Evolutionary conservation across 2,797 vertebrate species (phyloP), one percentile per base, ranked within the genome.

Genomic region (Hippocampus kuda): DNA sequence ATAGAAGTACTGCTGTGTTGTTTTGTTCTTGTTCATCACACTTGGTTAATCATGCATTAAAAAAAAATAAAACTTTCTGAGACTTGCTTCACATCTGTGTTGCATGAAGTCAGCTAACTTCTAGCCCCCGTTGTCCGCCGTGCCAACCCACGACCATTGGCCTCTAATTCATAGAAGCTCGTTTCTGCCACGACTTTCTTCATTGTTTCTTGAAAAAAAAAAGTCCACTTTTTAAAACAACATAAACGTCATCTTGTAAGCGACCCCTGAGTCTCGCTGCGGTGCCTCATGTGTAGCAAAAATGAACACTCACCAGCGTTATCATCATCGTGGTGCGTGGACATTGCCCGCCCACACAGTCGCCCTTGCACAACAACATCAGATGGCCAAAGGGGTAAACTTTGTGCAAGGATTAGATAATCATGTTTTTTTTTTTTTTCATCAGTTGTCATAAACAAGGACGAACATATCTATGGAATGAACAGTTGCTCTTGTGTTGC

Each of bases 391-490:
- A 48, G 63, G 63, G 63, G 63, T 49, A 65, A 65, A 65, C 63
- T 27, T 65, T 48, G 63, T 48, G n/a, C 26, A 65, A 27, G 13
- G 63, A 65, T 48, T 65, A 65, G 67, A 68, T 72, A 59, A 72
- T 72, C 70, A 48, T 48, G 44, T 65, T 48, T 65, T 65, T 18
- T 48, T 65, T 65, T 27, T 65, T 30, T 10, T 4, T 10, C 30
- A 62, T 65, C 44, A 48, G 12, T 65, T 65, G 63, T 65, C 63
- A 48, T 48, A 65, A 65, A 65, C 63, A 65, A 65, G 63, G 44
- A 65, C 63, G 49, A 65, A 64, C 62, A 63, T 42, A 22, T 44
- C 62, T 44, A 46, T n/a, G 15, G 41, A n/a, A 46, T 44, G 16
- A 22, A 27, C 24, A 16, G 44, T 8, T 46, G 24, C 63, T 65